phyloP scores from a whole-genome alignment of 2,113 vertebrate species.

The Anser brachyrhynchus region DNA sequence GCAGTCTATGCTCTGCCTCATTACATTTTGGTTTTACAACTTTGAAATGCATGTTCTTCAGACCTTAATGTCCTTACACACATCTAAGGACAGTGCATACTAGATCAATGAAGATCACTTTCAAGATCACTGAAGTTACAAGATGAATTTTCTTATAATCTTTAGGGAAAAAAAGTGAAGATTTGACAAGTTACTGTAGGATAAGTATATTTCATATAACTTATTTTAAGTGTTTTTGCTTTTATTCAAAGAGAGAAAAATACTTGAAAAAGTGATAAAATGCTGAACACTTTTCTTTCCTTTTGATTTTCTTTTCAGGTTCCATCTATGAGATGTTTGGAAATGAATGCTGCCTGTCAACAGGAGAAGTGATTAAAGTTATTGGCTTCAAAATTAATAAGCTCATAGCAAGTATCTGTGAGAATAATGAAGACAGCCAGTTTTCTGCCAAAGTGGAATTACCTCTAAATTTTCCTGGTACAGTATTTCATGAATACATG shows the following conservation, averaged over 20 bases:
- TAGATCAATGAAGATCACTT: no score
- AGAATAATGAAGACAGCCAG: slow-evolving; percentile 40
- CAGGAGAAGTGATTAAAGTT: slow-evolving; percentile 87
- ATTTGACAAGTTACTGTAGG: background rate
- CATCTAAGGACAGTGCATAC: background rate
- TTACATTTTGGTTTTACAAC: background rate
- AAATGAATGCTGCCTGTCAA: slow-evolving; percentile 83
- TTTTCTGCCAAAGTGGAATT: slow-evolving; percentile 73
- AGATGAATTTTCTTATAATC: background rate
- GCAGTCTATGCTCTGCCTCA: fast-evolving
- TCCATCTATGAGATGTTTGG: slow-evolving; percentile 84
- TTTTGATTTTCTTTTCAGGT: slow-evolving; percentile 69
- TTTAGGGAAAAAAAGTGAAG: background rate
- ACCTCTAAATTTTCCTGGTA: slow-evolving; percentile 86
- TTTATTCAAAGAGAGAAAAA: background rate
- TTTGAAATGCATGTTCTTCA: background rate
- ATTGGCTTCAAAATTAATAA: slow-evolving; percentile 82
- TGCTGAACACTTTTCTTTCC: background rate
- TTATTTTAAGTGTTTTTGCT: slow-evolving; percentile 19
- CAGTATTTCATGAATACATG: background rate
- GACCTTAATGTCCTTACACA: background rate
- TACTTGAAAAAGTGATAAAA: background rate
- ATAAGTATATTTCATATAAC: background rate
- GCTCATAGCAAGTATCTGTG: slow-evolving; percentile 76
- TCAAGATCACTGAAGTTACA: background rate